Percentiles rank a stretch among this genome's conserved stretches.
These are phyloP conservation scores for Passer domesticus DNA, from an alignment of 2,113 vertebrate genomes.

Conservation along the genomic window DNA sequence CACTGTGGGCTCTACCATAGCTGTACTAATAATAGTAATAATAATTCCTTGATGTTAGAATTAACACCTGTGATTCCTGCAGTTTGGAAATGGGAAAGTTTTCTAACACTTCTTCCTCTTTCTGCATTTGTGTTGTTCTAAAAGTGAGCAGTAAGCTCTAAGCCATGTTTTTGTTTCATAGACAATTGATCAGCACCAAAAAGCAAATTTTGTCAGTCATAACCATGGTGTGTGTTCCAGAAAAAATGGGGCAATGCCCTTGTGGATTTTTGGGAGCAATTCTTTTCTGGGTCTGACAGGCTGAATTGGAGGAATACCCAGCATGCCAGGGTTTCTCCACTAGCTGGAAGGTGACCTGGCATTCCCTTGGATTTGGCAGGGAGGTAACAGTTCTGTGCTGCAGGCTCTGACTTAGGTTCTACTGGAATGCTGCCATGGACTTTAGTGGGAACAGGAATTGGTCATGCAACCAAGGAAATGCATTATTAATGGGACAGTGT, in stretches of 20 bases:
- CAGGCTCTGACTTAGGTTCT: neutral
- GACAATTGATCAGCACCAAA: neutral
- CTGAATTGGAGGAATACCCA: neutral
- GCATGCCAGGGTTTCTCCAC: neutral
- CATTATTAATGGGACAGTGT: neutral
- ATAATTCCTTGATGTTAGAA: neutral
- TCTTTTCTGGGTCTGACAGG: neutral
- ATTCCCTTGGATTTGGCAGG: neutral
- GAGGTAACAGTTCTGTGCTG: neutral
- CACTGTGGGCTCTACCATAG: neutral
- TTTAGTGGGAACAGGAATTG: neutral
- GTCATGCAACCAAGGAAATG: constrained; percentile 33
- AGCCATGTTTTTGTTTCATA: neutral
- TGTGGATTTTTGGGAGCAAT: neutral
- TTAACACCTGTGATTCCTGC: neutral
- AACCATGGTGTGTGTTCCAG: neutral
- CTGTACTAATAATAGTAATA: neutral
- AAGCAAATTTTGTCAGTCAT: neutral
- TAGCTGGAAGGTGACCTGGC: neutral
- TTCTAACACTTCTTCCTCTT: neutral
- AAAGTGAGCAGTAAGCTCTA: neutral
- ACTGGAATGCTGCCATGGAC: neutral
- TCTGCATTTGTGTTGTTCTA: neutral
- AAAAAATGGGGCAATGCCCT: neutral
- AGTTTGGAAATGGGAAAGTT: neutral